phyloP scores from a whole-genome alignment of 2,797 vertebrate species.

The Aldrovandia affinis region DNA sequence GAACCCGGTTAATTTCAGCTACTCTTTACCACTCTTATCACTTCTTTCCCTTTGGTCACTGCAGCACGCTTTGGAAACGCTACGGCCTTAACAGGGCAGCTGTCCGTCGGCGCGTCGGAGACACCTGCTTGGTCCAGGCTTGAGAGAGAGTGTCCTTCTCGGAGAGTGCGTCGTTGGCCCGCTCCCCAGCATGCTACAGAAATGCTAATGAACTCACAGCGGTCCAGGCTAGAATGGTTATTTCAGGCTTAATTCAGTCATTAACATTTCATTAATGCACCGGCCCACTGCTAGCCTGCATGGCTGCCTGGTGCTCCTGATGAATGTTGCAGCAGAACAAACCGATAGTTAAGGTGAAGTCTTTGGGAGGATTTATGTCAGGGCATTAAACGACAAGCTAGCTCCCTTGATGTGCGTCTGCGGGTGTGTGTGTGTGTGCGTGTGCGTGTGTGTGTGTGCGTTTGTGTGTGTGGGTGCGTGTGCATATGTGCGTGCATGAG shows the following conservation, averaged over 20 bases:
- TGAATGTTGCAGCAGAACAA: slow-evolving; percentile 75
- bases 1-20: not conserved
- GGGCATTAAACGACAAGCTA: not conserved
- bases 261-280: slow-evolving; percentile 98
- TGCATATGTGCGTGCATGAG: not conserved
- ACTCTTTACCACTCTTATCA: not conserved
- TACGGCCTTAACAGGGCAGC: not conserved
- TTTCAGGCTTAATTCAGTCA: slow-evolving; percentile 97
- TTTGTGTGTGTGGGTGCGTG: not conserved
- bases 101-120: slow-evolving; percentile 5
- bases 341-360: slow-evolving; percentile 76
- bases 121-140: not conserved
- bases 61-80: not conserved
- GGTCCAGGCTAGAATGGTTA: slow-evolving; percentile 87
- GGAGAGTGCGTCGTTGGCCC: slow-evolving; percentile 72
- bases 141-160: slow-evolving; percentile 3
- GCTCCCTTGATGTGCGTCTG: slow-evolving; percentile 12
- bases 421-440: not conserved
- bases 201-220: slow-evolving; percentile 96
- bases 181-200: slow-evolving; percentile 80
- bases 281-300: slow-evolving; percentile 66
- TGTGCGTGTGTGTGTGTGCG: not conserved
- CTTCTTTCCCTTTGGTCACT: not conserved
- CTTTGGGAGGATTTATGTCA: slow-evolving; percentile 23
- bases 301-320: slow-evolving; percentile 83